A percentile compares a stretch with the other conserved stretches of the same genome.
phyloP scores from a whole-genome alignment of 2,888 invertebrate species.

The Thymelicus sylvestris region DNA sequence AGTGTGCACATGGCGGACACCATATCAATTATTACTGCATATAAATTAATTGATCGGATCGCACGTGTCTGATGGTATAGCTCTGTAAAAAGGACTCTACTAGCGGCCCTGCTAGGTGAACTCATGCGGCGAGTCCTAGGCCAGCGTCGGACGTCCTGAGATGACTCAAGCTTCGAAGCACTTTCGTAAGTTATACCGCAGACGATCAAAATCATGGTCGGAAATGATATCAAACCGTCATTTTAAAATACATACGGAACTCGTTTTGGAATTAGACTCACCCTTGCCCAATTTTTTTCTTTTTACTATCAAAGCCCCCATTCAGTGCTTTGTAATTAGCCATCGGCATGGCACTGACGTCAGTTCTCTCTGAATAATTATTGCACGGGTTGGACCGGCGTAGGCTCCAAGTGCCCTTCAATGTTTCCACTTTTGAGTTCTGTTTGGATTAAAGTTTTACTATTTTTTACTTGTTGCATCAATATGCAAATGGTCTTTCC shows the following conservation, averaged over 20 bases:
- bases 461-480: conserved; percentile 35
- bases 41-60: too few species aligned
- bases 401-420: conserved; percentile 53
- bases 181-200: too few species aligned
- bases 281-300: conserved; percentile 56
- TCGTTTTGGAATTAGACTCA: neutral
- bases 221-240: too few species aligned
- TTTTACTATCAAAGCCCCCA: conserved; percentile 75
- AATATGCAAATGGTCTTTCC: neutral
- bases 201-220: too few species aligned
- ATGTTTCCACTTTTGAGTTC: conserved; percentile 26
- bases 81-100: too few species aligned
- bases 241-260: conserved; percentile 26
- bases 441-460: conserved; percentile 21
- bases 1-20: too few species aligned
- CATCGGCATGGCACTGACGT: conserved; percentile 68
- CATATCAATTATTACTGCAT: too few species aligned
- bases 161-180: too few species aligned
- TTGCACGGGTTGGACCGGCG: conserved; percentile 61
- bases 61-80: too few species aligned
- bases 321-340: conserved; percentile 81
- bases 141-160: too few species aligned
- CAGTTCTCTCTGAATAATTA: conserved; percentile 76
- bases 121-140: too few species aligned
- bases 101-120: too few species aligned